Conservation (phyloP, 2,113 vertebrate species). For the Sporophila hypoxantha region DNA sequence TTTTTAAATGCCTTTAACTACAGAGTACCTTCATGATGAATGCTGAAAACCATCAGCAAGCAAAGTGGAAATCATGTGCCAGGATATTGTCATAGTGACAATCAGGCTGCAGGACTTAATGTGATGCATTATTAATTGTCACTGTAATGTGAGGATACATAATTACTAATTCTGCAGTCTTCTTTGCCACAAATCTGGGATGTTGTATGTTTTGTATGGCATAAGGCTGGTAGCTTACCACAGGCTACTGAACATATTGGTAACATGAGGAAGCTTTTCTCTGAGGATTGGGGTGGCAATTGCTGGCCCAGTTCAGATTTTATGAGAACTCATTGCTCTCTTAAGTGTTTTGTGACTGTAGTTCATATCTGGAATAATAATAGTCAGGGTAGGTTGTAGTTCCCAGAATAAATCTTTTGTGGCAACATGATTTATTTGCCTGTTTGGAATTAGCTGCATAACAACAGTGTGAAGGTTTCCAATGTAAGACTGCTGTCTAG, state of each 20-base stretch:
- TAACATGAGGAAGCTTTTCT: background rate
- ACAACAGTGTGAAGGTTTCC: background rate
- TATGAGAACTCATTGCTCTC: background rate
- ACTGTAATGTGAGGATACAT: background rate
- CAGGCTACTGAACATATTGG: background rate
- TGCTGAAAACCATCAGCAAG: background rate
- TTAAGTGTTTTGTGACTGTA: background rate
- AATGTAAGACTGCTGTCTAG: background rate
- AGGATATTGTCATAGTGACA: background rate
- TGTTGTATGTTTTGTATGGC: background rate
- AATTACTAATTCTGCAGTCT: background rate
- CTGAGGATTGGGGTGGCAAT: background rate
- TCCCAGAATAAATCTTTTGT: background rate
- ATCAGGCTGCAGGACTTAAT: background rate
- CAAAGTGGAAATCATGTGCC: background rate
- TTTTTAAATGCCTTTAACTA: background rate
- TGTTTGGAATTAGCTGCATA: background rate
- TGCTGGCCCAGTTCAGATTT: background rate
- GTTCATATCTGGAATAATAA: background rate
- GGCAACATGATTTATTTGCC: background rate
- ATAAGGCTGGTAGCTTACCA: background rate
- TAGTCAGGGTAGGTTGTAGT: background rate
- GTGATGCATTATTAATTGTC: background rate
- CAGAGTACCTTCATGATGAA: background rate
- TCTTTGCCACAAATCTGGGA: background rate